Conservation (phyloP, 1,140 invertebrate species). For the Magallana gigas region DNA sequence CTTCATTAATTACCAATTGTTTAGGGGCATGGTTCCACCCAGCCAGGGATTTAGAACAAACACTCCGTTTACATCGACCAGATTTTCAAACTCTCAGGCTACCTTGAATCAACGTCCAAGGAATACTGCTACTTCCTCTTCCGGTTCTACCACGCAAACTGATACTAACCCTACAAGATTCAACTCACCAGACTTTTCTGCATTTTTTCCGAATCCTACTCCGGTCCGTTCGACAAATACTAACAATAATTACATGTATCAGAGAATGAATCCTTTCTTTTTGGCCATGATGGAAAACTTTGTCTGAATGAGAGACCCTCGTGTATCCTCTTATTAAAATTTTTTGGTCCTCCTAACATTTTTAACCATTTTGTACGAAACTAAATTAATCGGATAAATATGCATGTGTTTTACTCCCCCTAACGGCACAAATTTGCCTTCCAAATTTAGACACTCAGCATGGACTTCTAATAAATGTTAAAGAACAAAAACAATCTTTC, state of each 20-base stretch:
- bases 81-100: neutral
- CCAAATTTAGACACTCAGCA: neutral
- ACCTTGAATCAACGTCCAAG: neutral
- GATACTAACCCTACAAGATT: neutral
- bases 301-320: conserved; percentile 1
- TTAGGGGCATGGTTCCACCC: neutral
- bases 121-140: neutral
- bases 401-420: neutral
- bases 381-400: neutral
- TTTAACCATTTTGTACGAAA: conserved; percentile 10
- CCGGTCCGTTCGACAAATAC: neutral
- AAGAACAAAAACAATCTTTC: neutral
- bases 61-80: neutral
- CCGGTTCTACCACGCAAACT: neutral
- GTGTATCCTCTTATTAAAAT: neutral
- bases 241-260: neutral
- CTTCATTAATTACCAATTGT: neutral
- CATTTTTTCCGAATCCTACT: neutral
- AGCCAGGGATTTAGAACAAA: neutral
- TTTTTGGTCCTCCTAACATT: neutral
- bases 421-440: neutral
- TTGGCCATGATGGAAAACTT: neutral
- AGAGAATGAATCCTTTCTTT: neutral
- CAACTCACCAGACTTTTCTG: neutral
- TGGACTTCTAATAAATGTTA: neutral